A percentile compares a stretch with the other conserved stretches of the same genome.
phyloP scores from a whole-genome alignment of 2,797 vertebrate species.

The Atherinosoma microstoma region DNA sequence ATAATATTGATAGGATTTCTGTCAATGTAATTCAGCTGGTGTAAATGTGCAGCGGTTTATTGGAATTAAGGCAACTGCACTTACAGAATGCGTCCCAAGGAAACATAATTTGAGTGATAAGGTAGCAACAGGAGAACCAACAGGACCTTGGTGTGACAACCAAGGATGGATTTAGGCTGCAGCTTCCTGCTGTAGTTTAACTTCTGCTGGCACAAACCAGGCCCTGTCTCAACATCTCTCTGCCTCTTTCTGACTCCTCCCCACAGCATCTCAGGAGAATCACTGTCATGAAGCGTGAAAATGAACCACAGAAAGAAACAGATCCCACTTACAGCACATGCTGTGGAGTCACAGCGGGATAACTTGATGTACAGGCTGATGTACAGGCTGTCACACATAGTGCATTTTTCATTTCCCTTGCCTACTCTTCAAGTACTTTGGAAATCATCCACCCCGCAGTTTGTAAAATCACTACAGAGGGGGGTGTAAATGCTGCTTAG shows the following conservation, averaged over 20 bases:
- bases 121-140: not conserved
- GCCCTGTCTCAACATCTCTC: slow-evolving; percentile 20
- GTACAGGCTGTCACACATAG: not conserved
- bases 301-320: slow-evolving; percentile 2
- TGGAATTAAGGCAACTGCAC: not conserved
- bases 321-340: not conserved
- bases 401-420: not conserved
- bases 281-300: slow-evolving; percentile 15
- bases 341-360: slow-evolving; percentile 26
- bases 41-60: not conserved
- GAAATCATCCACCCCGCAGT: slow-evolving; percentile 1
- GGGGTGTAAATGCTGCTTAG: not conserved
- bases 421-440: slow-evolving; percentile 13
- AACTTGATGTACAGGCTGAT: slow-evolving; percentile 1
- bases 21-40: not conserved
- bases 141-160: slow-evolving; percentile 1
- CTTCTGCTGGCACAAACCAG: slow-evolving; percentile 33
- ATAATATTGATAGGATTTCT: not conserved
- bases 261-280: slow-evolving; percentile 5
- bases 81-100: not conserved
- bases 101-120: slow-evolving; percentile 1
- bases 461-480: not conserved
- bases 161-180: slow-evolving; percentile 33
- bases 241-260: slow-evolving; percentile 5
- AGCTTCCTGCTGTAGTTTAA: slow-evolving; percentile 9